Conservation (phyloP, 2,888 invertebrate genomes). For the Dione vanillae region DNA sequence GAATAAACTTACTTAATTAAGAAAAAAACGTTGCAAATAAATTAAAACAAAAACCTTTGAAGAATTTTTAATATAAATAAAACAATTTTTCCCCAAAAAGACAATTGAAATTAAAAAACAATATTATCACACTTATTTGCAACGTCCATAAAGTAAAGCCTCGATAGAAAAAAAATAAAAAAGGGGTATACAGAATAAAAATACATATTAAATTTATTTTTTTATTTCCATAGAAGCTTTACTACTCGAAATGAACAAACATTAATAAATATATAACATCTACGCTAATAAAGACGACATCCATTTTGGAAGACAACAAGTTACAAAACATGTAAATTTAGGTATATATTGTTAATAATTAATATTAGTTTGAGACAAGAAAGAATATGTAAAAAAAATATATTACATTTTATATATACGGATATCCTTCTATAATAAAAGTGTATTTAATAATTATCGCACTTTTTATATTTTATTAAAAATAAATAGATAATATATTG, state of each 20-base stretch:
- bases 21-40: slow-evolving; percentile 23
- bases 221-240: slow-evolving; percentile 53
- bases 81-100: too few species aligned
- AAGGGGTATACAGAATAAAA: slow-evolving; percentile 44
- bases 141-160: slow-evolving; percentile 47
- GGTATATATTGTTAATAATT: background rate
- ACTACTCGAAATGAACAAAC: slow-evolving; percentile 42
- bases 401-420: background rate
- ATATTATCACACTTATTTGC: too few species aligned
- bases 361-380: background rate
- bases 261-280: slow-evolving; percentile 13
- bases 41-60: background rate
- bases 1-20: background rate
- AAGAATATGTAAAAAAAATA: background rate
- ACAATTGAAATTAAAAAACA: too few species aligned
- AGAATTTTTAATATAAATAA: too few species aligned
- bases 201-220: slow-evolving; percentile 41
- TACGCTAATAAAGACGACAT: slow-evolving; percentile 10
- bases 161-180: slow-evolving; percentile 46
- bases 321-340: slow-evolving; percentile 14
- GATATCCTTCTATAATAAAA: background rate
- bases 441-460: background rate
- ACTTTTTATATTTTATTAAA: too few species aligned
- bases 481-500: too few species aligned
- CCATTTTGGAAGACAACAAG: slow-evolving; percentile 17